phyloP scores from a whole-genome alignment of 2,888 invertebrate genomes.

The Drosophila pseudotalamancana region DNA sequence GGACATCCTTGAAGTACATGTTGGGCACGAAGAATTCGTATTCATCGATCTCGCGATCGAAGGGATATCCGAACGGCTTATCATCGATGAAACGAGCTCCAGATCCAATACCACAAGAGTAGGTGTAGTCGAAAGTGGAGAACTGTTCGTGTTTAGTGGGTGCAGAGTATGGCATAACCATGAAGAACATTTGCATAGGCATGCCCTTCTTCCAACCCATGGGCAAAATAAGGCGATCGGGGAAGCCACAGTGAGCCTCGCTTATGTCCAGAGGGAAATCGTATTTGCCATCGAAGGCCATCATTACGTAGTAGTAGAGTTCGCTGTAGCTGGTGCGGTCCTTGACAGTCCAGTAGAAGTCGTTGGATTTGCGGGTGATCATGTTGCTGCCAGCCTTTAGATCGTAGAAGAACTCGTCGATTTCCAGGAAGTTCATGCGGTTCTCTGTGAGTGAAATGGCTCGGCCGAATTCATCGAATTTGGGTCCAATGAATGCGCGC shows the following conservation, averaged over 20 bases:
- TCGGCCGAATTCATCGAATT: constrained; percentile 86
- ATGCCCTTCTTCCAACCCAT: constrained; percentile 87
- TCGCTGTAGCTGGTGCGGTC: constrained; percentile 86
- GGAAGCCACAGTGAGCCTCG: constrained; percentile 86
- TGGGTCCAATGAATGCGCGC: constrained; percentile 89
- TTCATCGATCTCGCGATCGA: constrained; percentile 88
- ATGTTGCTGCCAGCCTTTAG: constrained; percentile 85
- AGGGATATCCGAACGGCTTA: constrained; percentile 89
- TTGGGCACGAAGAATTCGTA: constrained; percentile 88
- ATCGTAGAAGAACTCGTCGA: constrained; percentile 87
- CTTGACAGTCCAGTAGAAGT: constrained; percentile 85
- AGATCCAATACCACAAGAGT: constrained; percentile 86
- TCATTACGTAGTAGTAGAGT: constrained; percentile 85
- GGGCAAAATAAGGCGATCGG: constrained; percentile 87
- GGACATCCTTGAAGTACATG: constrained; percentile 88
- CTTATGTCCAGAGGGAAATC: constrained; percentile 84
- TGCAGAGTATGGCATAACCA: constrained; percentile 85
- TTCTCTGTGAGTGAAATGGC: constrained; percentile 85
- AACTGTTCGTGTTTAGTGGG: constrained; percentile 74
- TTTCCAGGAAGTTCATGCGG: constrained; percentile 87
- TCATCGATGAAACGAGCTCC: constrained; percentile 86
- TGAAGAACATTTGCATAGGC: constrained; percentile 87
- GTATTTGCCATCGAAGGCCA: constrained; percentile 85
- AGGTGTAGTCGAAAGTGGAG: constrained; percentile 84
- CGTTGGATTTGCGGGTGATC: constrained; percentile 75